phyloP scores from a whole-genome alignment of 2,797 vertebrate genomes.

The Pampus argenteus region DNA sequence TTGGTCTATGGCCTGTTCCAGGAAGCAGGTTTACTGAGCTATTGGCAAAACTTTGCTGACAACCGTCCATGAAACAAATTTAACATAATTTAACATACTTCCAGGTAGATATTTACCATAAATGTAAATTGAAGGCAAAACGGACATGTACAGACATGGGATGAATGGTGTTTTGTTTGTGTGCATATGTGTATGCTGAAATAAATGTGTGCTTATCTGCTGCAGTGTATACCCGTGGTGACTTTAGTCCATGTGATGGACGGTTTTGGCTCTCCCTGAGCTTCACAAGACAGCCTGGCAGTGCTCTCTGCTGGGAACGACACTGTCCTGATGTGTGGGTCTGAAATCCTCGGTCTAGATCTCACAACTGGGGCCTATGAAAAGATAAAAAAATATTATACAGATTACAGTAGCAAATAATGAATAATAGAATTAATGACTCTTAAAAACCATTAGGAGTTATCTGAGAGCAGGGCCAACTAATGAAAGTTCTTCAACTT shows the following conservation, averaged over 20 bases:
- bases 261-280: constrained; percentile 82
- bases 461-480: constrained; percentile 2
- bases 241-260: constrained; percentile 92
- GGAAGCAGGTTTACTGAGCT: neutral
- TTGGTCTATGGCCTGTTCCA: neutral
- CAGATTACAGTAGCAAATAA: neutral
- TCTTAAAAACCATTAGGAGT: constrained; percentile 6
- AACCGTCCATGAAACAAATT: constrained; percentile 8
- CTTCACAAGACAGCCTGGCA: constrained; percentile 87
- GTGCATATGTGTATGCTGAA: constrained; percentile 1
- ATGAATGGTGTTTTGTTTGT: constrained; percentile 2
- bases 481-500: constrained; percentile 16
- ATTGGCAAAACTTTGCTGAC: neutral
- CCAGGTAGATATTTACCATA: neutral
- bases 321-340: constrained; percentile 83
- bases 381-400: constrained; percentile 7
- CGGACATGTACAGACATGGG: neutral
- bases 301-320: constrained; percentile 84
- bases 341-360: constrained; percentile 86
- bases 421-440: neutral
- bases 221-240: constrained; percentile 87
- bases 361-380: constrained; percentile 56
- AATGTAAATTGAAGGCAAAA: constrained; percentile 13
- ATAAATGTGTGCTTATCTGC: neutral
- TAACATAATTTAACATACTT: neutral